A percentile compares a stretch with the other conserved stretches of the same genome.
Evolutionary conservation across 2,113 vertebrate genomes (phyloP).

Genomic region (Peromyscus polionotus): DNA sequence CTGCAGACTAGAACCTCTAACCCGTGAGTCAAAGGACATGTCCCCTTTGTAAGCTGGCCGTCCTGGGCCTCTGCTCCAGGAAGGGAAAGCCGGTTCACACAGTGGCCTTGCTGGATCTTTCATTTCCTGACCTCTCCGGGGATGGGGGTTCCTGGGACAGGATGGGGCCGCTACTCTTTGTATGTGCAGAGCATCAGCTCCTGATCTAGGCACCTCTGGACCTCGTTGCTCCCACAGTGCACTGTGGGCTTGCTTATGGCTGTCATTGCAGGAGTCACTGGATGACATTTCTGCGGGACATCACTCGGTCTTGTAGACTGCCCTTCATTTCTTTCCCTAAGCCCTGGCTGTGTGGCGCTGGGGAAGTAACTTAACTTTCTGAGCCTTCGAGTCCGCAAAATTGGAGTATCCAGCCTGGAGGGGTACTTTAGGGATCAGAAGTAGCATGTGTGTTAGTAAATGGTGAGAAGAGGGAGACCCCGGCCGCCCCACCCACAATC

Average conservation of each 20-base stretch:
- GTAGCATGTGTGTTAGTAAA: neutral
- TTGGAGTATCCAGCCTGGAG: too few species aligned
- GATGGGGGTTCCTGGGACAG: neutral
- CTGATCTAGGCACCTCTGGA: neutral
- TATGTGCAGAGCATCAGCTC: too few species aligned
- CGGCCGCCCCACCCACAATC: too few species aligned
- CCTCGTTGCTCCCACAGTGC: fast-evolving
- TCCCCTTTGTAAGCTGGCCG: neutral
- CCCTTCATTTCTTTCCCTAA: neutral
- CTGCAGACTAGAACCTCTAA: neutral
- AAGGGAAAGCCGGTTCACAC: neutral
- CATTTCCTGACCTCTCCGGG: fast-evolving
- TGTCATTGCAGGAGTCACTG: fast-evolving
- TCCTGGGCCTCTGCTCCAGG: neutral
- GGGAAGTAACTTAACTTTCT: neutral
- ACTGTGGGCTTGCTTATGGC: fast-evolving
- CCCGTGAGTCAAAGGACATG: neutral
- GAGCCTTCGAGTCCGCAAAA: neutral
- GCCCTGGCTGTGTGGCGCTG: neutral
- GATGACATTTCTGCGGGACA: fast-evolving
- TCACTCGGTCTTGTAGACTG: fast-evolving
- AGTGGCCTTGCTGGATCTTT: too few species aligned
- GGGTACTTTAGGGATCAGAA: neutral
- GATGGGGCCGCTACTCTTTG: fast-evolving
- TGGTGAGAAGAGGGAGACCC: neutral